Evolutionary conservation across 2,113 vertebrate genomes (phyloP).

Genomic region (Riparia riparia): DNA sequence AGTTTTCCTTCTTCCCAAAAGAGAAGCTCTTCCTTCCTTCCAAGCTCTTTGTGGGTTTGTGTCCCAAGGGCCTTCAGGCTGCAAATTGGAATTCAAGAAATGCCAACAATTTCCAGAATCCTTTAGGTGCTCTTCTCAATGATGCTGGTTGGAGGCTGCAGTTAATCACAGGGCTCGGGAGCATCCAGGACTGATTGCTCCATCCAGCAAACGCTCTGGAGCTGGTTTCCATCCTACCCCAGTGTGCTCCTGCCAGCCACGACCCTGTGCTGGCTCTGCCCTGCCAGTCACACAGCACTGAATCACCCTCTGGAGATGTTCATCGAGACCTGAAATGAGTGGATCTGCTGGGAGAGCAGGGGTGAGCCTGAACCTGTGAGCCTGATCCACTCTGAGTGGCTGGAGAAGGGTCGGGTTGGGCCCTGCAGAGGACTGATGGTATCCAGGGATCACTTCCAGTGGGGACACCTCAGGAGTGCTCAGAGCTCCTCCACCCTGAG

Average conservation of each 20-base stretch:
- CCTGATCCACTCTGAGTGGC: accelerated
- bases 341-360: not conserved
- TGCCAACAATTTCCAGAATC: not conserved
- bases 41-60: not conserved
- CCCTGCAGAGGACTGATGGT: not conserved
- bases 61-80: not conserved
- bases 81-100: not conserved
- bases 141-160: not conserved
- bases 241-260: not conserved
- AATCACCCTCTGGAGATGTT: not conserved
- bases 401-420: not conserved
- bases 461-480: not conserved
- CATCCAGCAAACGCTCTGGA: not conserved
- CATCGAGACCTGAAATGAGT: not conserved
- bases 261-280: not conserved
- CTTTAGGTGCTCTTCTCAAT: not conserved
- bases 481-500: not conserved
- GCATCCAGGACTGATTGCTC: not conserved
- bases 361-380: not conserved
- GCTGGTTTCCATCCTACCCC: not conserved
- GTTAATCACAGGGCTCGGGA: not conserved
- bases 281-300: not conserved
- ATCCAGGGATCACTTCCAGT: not conserved
- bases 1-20: not conserved
- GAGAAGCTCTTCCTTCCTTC: not conserved